Percentiles rank a stretch among this genome's conserved stretches.
Conservation (phyloP, 2,888 invertebrate species). For the Sphecodes monilicornis region DNA sequence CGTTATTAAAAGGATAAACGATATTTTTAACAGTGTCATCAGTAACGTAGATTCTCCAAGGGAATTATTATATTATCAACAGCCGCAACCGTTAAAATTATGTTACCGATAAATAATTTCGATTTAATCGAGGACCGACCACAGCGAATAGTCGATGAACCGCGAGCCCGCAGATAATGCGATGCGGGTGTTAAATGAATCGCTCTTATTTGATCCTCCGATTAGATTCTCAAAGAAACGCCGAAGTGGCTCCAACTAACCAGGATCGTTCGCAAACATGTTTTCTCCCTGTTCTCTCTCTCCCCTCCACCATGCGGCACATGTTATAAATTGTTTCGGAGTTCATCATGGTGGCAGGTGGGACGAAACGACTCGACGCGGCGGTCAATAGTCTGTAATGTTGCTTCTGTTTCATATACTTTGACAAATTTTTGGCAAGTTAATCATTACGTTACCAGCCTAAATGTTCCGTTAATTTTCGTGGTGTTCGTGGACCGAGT, state of each 20-base stretch:
- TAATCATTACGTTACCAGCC: too few relatives aligned
- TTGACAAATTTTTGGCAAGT: too few relatives aligned
- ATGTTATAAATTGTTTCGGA: constrained; percentile 10
- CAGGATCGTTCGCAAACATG: not conserved
- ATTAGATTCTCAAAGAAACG: constrained; percentile 7
- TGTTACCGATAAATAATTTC: constrained; percentile 26
- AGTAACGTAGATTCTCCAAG: not conserved
- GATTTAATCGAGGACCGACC: constrained; percentile 12
- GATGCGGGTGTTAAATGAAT: constrained; percentile 10
- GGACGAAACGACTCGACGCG: too few relatives aligned
- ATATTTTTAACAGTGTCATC: not conserved
- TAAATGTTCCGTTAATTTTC: too few relatives aligned
- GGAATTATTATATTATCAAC: not conserved
- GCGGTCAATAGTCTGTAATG: too few relatives aligned
- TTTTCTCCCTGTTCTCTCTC: not conserved
- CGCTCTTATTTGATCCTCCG: not conserved
- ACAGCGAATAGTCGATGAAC: constrained; percentile 25
- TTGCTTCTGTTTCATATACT: too few relatives aligned
- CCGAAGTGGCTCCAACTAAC: not conserved
- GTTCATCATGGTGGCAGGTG: not conserved
- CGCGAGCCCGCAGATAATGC: not conserved
- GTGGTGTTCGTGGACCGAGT: too few relatives aligned
- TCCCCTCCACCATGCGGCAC: too few relatives aligned
- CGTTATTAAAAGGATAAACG: not conserved
- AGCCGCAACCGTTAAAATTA: not conserved